These are phyloP conservation scores for Stictocephala bisonia DNA, from an alignment of 2,888 invertebrate species.

Conservation along the genomic window DNA sequence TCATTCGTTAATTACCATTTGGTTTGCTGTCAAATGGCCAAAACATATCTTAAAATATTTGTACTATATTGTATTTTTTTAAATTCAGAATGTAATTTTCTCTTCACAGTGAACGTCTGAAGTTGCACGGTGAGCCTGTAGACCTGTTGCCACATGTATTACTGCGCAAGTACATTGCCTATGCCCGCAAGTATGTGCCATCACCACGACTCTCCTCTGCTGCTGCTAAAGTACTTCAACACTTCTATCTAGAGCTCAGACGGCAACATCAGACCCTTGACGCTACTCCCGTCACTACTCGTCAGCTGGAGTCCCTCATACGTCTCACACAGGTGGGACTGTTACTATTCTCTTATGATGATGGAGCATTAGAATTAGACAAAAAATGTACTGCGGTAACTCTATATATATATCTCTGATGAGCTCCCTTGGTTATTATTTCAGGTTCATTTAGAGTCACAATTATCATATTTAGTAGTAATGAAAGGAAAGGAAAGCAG, in stretches of 20 bases:
- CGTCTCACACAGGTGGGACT: slow-evolving; percentile 78
- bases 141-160: slow-evolving; percentile 80
- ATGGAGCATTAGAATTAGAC: too few species aligned
- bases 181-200: slow-evolving; percentile 84
- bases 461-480: not conserved
- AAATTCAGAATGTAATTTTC: not conserved
- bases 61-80: too few species aligned
- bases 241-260: slow-evolving; percentile 85
- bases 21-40: too few species aligned
- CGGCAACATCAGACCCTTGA: slow-evolving; percentile 73
- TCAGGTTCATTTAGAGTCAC: too few species aligned
- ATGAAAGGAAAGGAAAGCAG: too few species aligned
- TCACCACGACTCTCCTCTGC: slow-evolving; percentile 80
- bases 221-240: slow-evolving; percentile 77
- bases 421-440: too few species aligned
- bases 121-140: slow-evolving; percentile 71
- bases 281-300: slow-evolving; percentile 84
- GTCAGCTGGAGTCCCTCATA: slow-evolving; percentile 91
- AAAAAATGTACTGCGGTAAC: too few species aligned
- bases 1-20: not conserved
- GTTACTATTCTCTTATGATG: not conserved
- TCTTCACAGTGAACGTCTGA: slow-evolving; percentile 71
- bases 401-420: not conserved
- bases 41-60: too few species aligned
- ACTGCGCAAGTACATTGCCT: slow-evolving; percentile 91